phyloP scores from a whole-genome alignment of 2,113 vertebrate species.

The Zosterops lateralis region DNA sequence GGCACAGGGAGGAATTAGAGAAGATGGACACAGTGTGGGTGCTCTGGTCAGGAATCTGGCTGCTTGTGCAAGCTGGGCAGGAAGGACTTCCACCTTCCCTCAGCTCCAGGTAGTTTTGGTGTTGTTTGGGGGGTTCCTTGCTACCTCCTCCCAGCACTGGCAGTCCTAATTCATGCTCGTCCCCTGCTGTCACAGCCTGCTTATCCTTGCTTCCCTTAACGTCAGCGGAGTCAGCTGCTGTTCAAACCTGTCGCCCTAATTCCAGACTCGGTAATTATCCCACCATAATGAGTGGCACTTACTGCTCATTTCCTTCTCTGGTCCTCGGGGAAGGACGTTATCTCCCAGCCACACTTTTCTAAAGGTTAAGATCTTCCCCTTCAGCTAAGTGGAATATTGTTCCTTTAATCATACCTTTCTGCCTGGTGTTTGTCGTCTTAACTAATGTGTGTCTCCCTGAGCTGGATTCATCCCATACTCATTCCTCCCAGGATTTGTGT shows the following conservation, averaged over 20 bases:
- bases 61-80: background rate
- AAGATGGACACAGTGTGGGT: background rate
- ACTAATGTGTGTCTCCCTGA: background rate
- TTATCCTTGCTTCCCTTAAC: background rate
- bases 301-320: background rate
- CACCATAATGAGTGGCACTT: background rate
- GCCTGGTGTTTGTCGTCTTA: conserved; percentile 25
- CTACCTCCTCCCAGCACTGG: background rate
- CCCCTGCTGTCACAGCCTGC: background rate
- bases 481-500: conserved; percentile 1
- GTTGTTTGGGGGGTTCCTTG: background rate
- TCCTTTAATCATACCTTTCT: conserved; percentile 46
- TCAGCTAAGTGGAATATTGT: background rate
- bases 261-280: background rate
- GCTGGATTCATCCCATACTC: background rate
- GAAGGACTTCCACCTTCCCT: background rate
- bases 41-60: background rate
- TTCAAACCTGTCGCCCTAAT: background rate
- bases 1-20: background rate
- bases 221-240: conserved; percentile 35
- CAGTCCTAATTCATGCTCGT: background rate
- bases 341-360: background rate
- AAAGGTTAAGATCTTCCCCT: conserved; percentile 42
- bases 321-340: background rate
- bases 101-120: background rate